Evolutionary conservation across 2,113 vertebrate species (phyloP).

Genomic region (Murina feae): DNA sequence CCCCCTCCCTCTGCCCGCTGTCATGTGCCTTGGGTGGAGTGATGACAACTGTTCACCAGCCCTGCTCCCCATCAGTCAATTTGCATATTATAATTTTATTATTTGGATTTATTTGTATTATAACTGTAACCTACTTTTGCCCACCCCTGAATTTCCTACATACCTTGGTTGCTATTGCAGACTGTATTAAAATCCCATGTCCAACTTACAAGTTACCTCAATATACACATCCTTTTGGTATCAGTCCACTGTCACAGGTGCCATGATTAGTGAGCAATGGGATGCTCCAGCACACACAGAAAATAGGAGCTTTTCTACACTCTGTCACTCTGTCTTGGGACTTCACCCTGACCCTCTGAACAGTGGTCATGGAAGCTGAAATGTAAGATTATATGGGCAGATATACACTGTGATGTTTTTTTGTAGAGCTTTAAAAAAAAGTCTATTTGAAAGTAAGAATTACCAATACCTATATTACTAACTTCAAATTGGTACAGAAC

Average conservation of each 20-base stretch:
- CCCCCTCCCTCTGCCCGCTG: too few species aligned
- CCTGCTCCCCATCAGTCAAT: too few species aligned
- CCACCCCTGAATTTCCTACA: not conserved
- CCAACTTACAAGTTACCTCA: not conserved
- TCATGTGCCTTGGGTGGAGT: too few species aligned
- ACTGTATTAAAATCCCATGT: not conserved
- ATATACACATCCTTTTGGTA: not conserved
- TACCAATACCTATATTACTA: constrained; percentile 50
- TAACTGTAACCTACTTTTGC: too few species aligned
- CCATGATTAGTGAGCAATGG: not conserved
- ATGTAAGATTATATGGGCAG: not conserved
- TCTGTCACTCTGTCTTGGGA: not conserved
- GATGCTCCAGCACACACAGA: not conserved
- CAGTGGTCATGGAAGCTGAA: not conserved
- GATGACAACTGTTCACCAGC: too few species aligned
- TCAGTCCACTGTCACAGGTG: not conserved
- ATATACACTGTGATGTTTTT: not conserved
- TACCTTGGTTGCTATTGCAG: not conserved
- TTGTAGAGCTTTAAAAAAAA: constrained; percentile 18
- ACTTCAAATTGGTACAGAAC: constrained; percentile 48
- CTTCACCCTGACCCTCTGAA: not conserved
- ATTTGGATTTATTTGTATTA: too few species aligned
- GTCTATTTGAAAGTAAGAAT: constrained; percentile 49
- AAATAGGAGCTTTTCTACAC: not conserved
- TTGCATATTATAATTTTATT: too few species aligned